Evolutionary conservation across 2,797 vertebrate species (phyloP).

Genomic region (Nannoperca australis): DNA sequence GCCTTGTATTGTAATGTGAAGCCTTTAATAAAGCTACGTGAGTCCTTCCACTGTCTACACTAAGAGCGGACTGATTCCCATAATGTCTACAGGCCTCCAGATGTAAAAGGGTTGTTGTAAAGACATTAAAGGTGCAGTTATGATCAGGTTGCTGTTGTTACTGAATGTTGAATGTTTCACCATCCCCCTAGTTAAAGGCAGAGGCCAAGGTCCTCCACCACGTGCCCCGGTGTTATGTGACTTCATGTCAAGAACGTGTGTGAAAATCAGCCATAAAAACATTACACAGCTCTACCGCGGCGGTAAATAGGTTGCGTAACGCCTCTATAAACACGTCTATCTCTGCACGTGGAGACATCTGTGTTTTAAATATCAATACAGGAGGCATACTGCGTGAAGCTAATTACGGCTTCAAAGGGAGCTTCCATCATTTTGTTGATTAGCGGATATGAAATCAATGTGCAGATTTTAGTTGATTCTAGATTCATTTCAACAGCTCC

Average conservation of each 20-base stretch:
- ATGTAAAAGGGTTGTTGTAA: slow-evolving; percentile 19
- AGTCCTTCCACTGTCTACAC: not conserved
- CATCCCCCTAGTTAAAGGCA: not conserved
- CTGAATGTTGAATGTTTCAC: slow-evolving; percentile 11
- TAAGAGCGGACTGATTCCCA: slow-evolving; percentile 22
- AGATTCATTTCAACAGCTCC: not conserved
- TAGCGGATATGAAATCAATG: slow-evolving; percentile 33
- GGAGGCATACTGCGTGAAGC: not conserved
- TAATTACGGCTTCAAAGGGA: slow-evolving; percentile 21
- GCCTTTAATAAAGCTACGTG: slow-evolving; percentile 28
- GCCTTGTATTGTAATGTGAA: slow-evolving; percentile 27
- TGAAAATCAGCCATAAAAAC: slow-evolving; percentile 30
- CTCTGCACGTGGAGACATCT: not conserved
- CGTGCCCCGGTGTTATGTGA: not conserved
- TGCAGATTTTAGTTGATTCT: slow-evolving; percentile 18
- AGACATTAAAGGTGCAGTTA: slow-evolving; percentile 6
- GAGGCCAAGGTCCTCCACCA: slow-evolving; percentile 52
- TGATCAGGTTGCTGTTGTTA: slow-evolving; percentile 1
- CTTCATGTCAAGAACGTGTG: slow-evolving; percentile 29
- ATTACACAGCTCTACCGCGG: not conserved
- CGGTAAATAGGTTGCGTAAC: not conserved
- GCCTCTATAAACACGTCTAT: slow-evolving; percentile 18
- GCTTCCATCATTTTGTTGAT: slow-evolving; percentile 20
- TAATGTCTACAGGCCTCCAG: not conserved
- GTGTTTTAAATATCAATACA: slow-evolving; percentile 48